These are phyloP conservation scores for Scaptomyza flava DNA, from an alignment of 2,888 invertebrate genomes.

Conservation along the genomic window DNA sequence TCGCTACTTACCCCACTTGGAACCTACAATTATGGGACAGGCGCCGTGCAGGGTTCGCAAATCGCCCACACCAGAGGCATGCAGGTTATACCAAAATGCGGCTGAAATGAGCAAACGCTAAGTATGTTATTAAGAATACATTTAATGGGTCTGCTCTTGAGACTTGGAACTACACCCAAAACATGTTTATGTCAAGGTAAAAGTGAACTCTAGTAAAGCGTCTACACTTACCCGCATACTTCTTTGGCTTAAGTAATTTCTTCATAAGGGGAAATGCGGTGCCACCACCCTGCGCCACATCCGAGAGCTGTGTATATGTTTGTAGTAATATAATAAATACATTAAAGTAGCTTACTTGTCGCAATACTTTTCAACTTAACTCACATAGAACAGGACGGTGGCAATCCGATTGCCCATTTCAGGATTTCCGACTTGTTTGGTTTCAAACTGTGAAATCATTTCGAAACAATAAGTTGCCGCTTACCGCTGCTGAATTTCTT, in stretches of 20 bases:
- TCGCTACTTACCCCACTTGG: conserved; percentile 94
- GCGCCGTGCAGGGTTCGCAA: conserved; percentile 95
- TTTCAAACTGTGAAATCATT: conserved; percentile 27
- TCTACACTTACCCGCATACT: conserved; percentile 59
- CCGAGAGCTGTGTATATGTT: conserved; percentile 90
- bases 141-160: not conserved
- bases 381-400: conserved; percentile 83
- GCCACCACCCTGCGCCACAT: conserved; percentile 97
- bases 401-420: conserved; percentile 81
- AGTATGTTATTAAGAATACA: not conserved
- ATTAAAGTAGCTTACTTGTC: conserved; percentile 1
- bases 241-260: conserved; percentile 87
- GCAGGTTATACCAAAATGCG: conserved; percentile 97
- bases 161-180: too few species aligned
- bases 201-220: not conserved
- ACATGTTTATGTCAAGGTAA: too few species aligned
- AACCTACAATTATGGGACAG: conserved; percentile 97
- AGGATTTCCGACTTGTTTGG: accelerated
- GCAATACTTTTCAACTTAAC: conserved; percentile 14
- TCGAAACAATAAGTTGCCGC: not conserved
- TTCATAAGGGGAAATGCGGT: conserved; percentile 97
- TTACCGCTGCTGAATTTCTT: not conserved
- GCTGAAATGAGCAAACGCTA: conserved; percentile 79
- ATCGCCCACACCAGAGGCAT: conserved; percentile 95
- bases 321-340: conserved; percentile 5